These are phyloP conservation scores for Nymphalis io DNA, from an alignment of 1,140 invertebrate genomes.

Conservation along the genomic window DNA sequence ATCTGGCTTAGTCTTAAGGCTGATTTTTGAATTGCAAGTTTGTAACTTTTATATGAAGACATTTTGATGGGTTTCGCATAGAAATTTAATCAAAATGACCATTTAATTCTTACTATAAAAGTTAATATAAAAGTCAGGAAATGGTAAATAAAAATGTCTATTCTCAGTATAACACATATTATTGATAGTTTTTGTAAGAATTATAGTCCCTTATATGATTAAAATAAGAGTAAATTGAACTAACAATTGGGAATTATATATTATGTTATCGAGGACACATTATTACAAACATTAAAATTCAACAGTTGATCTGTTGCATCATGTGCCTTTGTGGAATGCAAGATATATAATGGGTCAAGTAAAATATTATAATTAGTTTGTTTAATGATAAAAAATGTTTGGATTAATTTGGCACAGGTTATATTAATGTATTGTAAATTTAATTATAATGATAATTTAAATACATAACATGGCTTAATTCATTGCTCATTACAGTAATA, in stretches of 20 bases:
- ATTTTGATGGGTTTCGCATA: no score
- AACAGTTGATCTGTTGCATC: neutral
- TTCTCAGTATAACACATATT: conserved; percentile 16
- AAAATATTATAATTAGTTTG: neutral
- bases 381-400: conserved; percentile 8
- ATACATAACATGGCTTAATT: neutral
- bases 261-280: conserved; percentile 8
- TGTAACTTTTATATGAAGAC: no score
- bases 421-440: neutral
- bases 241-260: conserved; percentile 2
- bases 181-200: conserved; percentile 30
- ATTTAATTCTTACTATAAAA: no score
- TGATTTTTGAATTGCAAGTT: no score
- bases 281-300: neutral
- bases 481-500: conserved; percentile 1
- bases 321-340: neutral
- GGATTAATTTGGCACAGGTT: neutral
- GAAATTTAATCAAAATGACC: no score
- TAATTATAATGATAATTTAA: neutral
- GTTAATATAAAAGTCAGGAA: no score
- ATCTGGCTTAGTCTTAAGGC: no score
- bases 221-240: neutral
- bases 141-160: neutral
- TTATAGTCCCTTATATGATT: conserved; percentile 5
- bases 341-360: conserved; percentile 1